Evolutionary conservation across 1,140 invertebrate species (phyloP).

Genomic region (Psix sp.): DNA sequence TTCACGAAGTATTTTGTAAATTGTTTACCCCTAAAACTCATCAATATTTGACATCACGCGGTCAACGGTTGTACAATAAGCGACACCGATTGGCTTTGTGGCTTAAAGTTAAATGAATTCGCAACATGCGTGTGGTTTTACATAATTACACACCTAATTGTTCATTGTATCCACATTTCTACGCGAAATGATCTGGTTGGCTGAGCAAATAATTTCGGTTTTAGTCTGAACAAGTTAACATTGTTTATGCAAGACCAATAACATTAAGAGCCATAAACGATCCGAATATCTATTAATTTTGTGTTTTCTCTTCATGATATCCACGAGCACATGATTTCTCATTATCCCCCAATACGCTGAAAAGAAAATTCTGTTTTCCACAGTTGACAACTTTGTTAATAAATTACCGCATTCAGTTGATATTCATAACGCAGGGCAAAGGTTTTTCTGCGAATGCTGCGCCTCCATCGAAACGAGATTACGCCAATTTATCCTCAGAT

Average conservation of each 20-base stretch:
- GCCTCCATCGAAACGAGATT: neutral
- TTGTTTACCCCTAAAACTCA: slow-evolving; percentile 38
- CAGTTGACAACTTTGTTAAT: slow-evolving; percentile 8
- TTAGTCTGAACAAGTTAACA: slow-evolving; percentile 17
- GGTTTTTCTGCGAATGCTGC: neutral
- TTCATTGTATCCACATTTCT: slow-evolving; percentile 63
- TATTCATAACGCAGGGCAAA: slow-evolving; percentile 5
- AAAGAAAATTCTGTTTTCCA: neutral
- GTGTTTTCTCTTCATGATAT: too few relatives aligned
- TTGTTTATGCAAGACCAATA: slow-evolving; percentile 3
- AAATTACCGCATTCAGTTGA: slow-evolving; percentile 1
- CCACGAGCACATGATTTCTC: too few relatives aligned
- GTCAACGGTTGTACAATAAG: slow-evolving; percentile 52
- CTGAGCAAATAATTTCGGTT: slow-evolving; percentile 19
- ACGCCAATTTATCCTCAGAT: slow-evolving; percentile 12
- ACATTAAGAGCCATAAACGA: neutral
- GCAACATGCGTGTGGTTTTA: slow-evolving; percentile 62
- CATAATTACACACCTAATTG: slow-evolving; percentile 72
- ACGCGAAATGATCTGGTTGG: slow-evolving; percentile 6
- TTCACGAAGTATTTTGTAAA: too few relatives aligned
- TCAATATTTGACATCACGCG: slow-evolving; percentile 53
- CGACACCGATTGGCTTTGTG: slow-evolving; percentile 72
- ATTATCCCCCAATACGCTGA: too few relatives aligned
- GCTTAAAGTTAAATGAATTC: slow-evolving; percentile 68
- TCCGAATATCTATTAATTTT: too few relatives aligned